phyloP scores from a whole-genome alignment of 64 coral and sea anemone genomes.

The Anthopleura sola region DNA sequence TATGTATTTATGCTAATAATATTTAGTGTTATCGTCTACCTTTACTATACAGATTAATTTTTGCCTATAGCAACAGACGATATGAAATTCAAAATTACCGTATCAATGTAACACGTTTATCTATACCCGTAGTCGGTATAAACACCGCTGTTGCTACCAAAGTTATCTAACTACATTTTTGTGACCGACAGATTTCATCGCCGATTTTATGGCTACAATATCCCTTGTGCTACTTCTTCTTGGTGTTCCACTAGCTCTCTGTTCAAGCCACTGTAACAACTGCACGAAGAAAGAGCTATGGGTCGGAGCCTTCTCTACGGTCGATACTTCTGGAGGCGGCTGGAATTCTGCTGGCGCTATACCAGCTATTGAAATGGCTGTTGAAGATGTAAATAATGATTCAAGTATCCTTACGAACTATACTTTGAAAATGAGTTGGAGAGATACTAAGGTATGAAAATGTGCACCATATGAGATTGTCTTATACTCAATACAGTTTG shows the following conservation, averaged over 20 bases:
- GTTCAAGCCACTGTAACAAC: background rate
- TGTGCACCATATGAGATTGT: no score
- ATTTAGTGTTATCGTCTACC: no score
- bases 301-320: constrained; percentile 39
- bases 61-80: no score
- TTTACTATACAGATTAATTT: no score
- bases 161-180: no score
- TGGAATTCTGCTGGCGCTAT: constrained; percentile 57
- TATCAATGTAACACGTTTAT: no score
- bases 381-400: constrained; percentile 52
- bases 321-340: constrained; percentile 49
- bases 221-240: background rate
- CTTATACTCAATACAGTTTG: no score
- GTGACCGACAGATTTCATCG: no score
- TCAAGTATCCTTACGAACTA: constrained; percentile 39
- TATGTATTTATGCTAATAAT: no score
- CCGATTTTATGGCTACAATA: background rate
- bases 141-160: no score
- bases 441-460: constrained; percentile 45
- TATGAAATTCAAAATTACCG: no score
- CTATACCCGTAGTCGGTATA: no score
- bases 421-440: constrained; percentile 37
- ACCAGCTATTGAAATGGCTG: constrained; percentile 54
- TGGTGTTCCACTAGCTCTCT: background rate
- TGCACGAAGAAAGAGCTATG: constrained; percentile 44